A percentile compares a stretch with the other conserved stretches of the same genome.
Conservation (phyloP, 2,888 invertebrate genomes). For the Lasioglossum lativentre region DNA sequence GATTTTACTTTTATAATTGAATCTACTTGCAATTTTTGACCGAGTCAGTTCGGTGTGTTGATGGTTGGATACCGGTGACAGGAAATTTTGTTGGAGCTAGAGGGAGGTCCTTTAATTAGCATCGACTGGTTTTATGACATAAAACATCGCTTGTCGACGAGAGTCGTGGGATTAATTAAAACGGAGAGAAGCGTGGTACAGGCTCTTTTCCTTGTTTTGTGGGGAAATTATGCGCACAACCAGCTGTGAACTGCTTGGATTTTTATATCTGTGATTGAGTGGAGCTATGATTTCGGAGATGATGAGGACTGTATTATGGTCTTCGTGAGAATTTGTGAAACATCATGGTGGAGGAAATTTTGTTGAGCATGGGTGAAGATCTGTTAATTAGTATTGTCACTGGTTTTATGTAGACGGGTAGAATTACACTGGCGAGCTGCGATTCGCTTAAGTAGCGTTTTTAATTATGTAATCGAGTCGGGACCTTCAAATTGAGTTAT, state of each 20-base stretch:
- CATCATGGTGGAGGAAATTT: too few relatives aligned
- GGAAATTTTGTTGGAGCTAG: neutral
- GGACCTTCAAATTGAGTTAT: too few relatives aligned
- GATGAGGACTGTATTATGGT: too few relatives aligned
- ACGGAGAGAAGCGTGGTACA: neutral
- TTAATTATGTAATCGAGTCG: too few relatives aligned
- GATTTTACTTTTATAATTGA: neutral
- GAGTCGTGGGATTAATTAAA: neutral
- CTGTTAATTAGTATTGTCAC: too few relatives aligned
- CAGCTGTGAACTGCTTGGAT: neutral
- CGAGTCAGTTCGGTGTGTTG: neutral
- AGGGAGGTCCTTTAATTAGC: neutral
- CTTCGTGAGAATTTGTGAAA: too few relatives aligned
- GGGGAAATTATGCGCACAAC: neutral
- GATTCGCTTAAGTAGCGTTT: too few relatives aligned
- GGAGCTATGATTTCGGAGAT: neutral
- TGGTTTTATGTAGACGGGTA: too few relatives aligned
- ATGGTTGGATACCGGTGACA: neutral
- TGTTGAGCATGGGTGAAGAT: too few relatives aligned
- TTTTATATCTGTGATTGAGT: neutral
- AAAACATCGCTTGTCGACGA: neutral
- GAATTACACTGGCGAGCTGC: too few relatives aligned
- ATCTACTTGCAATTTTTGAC: neutral
- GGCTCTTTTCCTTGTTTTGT: neutral
- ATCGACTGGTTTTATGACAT: neutral